Base-by-base conservation (phyloP, 2,888 invertebrate genomes). In the Drosophila ustulata region DNA sequence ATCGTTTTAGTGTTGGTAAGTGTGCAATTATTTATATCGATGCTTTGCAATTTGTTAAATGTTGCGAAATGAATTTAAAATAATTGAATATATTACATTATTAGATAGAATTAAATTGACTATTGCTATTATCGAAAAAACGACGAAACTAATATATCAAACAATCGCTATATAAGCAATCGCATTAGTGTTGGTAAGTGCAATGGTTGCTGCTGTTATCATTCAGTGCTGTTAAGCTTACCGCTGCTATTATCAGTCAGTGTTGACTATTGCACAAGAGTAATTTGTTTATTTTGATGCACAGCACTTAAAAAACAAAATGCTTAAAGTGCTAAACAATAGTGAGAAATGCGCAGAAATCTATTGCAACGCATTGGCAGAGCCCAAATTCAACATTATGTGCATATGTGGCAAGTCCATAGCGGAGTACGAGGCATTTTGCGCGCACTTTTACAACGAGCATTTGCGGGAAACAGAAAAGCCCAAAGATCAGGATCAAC, bases 341-440 rank as follows among this genome's bases (percentile, higher is more conserved):
- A 66, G 62, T n/a, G 67, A 67, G 6, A 86, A 82, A 75, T 84
- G 87, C 64, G 87, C 78, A 7, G 87, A 87, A 76, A 87, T 87
- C 41, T 69, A 72, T 41, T 87, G 74, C 56, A 59, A 70, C 11
- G 49, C 53, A 4, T 47, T 68, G 0, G 57, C 46, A 9, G 74
- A 67, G 0, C 52, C 74, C 0, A 63, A 50, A 9, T 87, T 81
- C 39, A 52, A 66, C 1, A 87, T 87, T 13, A 23, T 69, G 30
- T 87, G 87, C 49, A 58, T 70, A 30, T 87, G 87, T 45, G 78
- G 78, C 5, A 37, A 71, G 18, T 68, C 58, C 5, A 75, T 64
- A 0, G 8, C 43, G n/a, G 67, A 78, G 11, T 87, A 66, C 45
- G 26, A 49, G 3, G 52, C 61, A 4, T 87, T 87, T 52, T 30